These are phyloP conservation scores for Heliconius erato DNA, from an alignment of 2,888 invertebrate species.

Conservation along the genomic window DNA sequence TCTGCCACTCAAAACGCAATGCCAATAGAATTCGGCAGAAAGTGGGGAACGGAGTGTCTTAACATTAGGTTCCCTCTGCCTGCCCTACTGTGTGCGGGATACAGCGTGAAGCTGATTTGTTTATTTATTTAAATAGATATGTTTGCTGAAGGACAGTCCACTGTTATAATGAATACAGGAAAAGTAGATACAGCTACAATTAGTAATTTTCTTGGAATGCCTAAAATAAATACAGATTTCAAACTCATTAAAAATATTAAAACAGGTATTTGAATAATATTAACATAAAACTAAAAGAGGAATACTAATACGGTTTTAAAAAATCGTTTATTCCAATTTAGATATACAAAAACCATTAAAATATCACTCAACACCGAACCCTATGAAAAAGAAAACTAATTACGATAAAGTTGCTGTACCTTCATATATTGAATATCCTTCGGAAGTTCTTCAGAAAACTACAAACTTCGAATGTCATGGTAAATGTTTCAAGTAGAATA, in stretches of 20 bases:
- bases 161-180: conserved; percentile 40
- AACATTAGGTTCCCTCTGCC: no score
- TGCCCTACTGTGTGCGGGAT: no score
- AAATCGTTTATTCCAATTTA: neutral
- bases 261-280: conserved; percentile 41
- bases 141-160: conserved; percentile 33
- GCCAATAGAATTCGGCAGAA: no score
- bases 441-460: conserved; percentile 73
- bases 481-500: conserved; percentile 46
- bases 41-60: no score
- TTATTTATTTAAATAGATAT: neutral
- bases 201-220: conserved; percentile 36
- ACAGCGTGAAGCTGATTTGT: no score
- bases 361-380: conserved; percentile 53
- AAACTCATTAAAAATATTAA: conserved; percentile 41
- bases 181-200: conserved; percentile 31
- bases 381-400: conserved; percentile 38
- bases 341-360: conserved; percentile 56
- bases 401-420: conserved; percentile 52
- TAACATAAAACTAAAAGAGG: neutral
- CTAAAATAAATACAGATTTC: conserved; percentile 52
- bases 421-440: conserved; percentile 70
- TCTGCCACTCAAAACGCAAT: no score
- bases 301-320: neutral
- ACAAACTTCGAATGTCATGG: conserved; percentile 74